A percentile compares a stretch with the other conserved stretches of the same genome.
Conservation (phyloP, 2,113 vertebrate genomes). For the Chiloscyllium plagiosum region DNA sequence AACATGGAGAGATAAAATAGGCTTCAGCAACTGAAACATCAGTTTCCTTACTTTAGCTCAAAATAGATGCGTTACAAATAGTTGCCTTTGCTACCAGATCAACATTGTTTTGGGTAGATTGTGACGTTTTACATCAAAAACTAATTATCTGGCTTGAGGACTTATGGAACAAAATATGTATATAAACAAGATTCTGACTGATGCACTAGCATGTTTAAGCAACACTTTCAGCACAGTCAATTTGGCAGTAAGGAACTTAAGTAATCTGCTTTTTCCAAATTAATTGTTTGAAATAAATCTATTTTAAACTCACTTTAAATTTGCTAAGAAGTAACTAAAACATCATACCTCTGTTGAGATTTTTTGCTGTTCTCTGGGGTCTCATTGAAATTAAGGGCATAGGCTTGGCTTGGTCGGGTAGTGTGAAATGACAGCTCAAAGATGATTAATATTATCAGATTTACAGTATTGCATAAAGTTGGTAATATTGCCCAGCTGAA, state of each 20-base stretch:
- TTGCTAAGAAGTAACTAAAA: background rate
- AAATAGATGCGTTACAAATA: background rate
- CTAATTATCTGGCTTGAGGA: background rate
- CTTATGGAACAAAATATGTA: background rate
- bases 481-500: background rate
- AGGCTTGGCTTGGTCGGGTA: background rate
- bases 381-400: background rate
- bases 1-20: background rate
- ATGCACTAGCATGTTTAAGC: background rate
- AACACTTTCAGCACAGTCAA: background rate
- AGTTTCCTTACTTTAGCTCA: background rate
- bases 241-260: background rate
- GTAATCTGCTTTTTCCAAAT: background rate
- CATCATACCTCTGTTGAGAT: background rate
- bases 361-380: background rate
- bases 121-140: background rate
- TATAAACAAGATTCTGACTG: background rate
- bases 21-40: background rate
- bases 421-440: too few relatives aligned
- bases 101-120: background rate
- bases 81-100: background rate
- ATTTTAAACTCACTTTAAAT: background rate
- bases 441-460: background rate
- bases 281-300: background rate
- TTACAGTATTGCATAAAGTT: background rate